Conservation (phyloP, 2,113 vertebrate genomes). For the Equus przewalskii region DNA sequence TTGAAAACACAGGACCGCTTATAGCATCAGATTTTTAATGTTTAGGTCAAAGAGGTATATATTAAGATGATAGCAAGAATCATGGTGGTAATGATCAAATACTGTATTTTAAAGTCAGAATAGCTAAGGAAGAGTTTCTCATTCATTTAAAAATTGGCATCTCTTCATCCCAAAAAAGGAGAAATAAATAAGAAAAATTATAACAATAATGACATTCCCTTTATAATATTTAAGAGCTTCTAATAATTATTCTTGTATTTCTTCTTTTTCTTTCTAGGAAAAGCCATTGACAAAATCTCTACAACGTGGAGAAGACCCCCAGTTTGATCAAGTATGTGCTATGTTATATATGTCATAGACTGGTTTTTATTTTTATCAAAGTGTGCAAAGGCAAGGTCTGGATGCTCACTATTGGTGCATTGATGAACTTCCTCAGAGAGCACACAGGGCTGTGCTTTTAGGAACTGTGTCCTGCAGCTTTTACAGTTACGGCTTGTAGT, state of each 20-base stretch:
- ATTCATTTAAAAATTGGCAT: background rate
- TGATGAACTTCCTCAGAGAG: background rate
- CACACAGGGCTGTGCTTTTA: background rate
- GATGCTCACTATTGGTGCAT: background rate
- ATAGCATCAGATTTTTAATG: background rate
- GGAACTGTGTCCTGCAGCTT: background rate
- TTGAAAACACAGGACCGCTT: background rate
- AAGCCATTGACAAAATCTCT: slow-evolving; percentile 98
- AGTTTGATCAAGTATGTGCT: slow-evolving; percentile 97
- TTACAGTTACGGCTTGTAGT: background rate
- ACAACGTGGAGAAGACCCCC: slow-evolving; percentile 97
- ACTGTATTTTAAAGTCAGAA: background rate
- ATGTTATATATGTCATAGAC: background rate
- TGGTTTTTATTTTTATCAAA: background rate
- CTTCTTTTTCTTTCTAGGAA: slow-evolving; percentile 90
- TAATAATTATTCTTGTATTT: slow-evolving; percentile 15
- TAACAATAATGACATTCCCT: background rate
- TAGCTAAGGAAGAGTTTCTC: background rate
- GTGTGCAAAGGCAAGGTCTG: background rate
- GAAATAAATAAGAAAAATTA: background rate
- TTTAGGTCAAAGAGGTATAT: background rate
- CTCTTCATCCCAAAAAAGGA: background rate
- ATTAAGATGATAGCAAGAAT: background rate
- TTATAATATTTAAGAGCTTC: background rate
- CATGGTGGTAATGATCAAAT: background rate